Evolutionary conservation across 2,113 vertebrate genomes (phyloP), one percentile per base, ranked within the genome.

Genomic region (Centropristis striata): DNA sequence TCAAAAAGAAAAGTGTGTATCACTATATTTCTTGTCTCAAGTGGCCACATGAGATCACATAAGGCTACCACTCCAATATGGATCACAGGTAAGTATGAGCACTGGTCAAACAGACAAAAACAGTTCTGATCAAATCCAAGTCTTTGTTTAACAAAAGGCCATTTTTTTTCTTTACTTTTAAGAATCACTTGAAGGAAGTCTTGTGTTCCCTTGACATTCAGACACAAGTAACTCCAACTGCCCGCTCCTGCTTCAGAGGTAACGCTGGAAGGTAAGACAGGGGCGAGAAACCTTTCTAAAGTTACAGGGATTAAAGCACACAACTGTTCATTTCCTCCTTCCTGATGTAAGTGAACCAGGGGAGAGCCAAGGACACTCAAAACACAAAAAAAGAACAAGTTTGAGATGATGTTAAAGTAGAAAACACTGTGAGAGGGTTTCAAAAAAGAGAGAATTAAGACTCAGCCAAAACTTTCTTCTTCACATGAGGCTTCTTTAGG

Each of bases 91-190:
- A 64, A 71, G 44, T 66, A 58, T 16, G 51, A 86, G 81, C 75
- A 63, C 42, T 36, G 51, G 51, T 55, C 58, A 83, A 55, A 86
- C 66, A 63, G 23, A 51, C 37, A 67, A 59, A 36, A 59, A 74
- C 55, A 32, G 3, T 53, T 50, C 75, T 50, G 47, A 84, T 86
- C 79, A 84, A 88, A 89, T 84, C 85, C 5, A 14, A 78, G 75
- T 90, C 78, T 85, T 28, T 47, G 42, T 36, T 77, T 84, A 80
- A 84, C 50, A 88, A 87, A 90, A 89, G 63, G 71, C 47, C 7
- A 49, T 78, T 55, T 75, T 4, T 61, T n/a, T n/a, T n/a, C n/a
- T n/a, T n/a, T n/a, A n/a, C 47, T 25, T 80, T 61, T 13, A 9
- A 78, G 71, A 80, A 84, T 80, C 55, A 70, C 32, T 57, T 47